Conservation (phyloP, 1,140 invertebrate species). For the Choristoneura fumiferana region DNA sequence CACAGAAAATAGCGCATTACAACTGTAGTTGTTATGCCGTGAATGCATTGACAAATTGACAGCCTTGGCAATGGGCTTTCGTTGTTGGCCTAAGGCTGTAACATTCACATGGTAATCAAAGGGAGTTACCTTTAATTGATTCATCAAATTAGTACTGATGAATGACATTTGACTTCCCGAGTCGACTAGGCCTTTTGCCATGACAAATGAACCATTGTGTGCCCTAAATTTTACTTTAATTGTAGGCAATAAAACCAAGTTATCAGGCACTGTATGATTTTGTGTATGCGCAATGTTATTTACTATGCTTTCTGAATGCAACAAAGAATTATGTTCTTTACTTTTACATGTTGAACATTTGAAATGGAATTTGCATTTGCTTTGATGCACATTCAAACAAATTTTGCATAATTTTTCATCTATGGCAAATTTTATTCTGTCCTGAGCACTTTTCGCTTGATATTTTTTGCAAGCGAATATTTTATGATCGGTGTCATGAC, state of each 20-base stretch:
- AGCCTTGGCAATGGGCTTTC: background rate
- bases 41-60: constrained; percentile 18
- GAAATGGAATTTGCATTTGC: too few relatives aligned
- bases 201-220: background rate
- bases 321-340: too few relatives aligned
- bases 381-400: too few relatives aligned
- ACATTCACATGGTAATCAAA: background rate
- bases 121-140: background rate
- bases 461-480: too few relatives aligned
- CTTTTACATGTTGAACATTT: too few relatives aligned
- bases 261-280: background rate
- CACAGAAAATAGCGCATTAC: constrained; percentile 9
- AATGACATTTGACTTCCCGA: background rate
- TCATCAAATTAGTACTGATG: background rate
- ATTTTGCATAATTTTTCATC: too few relatives aligned
- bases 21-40: background rate
- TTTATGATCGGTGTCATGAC: too few relatives aligned
- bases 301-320: too few relatives aligned
- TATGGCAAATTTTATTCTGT: too few relatives aligned
- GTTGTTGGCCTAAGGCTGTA: constrained; percentile 9
- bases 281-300: too few relatives aligned
- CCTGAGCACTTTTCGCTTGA: too few relatives aligned
- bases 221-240: constrained; percentile 8
- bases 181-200: background rate
- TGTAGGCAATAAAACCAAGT: background rate